These are phyloP conservation scores for Acrossocheilus wenchowensis DNA, from an alignment of 2,797 vertebrate genomes.

Conservation along the genomic window DNA sequence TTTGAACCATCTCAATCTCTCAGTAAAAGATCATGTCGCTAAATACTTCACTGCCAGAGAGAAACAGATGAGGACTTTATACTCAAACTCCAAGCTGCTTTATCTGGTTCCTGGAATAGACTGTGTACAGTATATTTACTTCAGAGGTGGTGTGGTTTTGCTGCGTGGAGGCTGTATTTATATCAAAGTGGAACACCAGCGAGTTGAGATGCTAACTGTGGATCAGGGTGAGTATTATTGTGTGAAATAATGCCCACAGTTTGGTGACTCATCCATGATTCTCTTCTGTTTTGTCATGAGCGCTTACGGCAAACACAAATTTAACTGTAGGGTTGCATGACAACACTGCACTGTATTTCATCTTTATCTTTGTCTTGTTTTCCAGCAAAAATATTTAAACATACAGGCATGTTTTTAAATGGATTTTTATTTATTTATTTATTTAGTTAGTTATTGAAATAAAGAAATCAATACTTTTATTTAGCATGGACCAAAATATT, in stretches of 20 bases:
- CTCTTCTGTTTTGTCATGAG: not conserved
- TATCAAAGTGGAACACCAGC: not conserved
- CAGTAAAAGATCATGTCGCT: slow-evolving; percentile 13
- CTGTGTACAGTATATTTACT: not conserved
- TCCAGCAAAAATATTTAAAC: not conserved
- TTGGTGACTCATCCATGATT: slow-evolving; percentile 9
- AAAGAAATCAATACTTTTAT: not conserved
- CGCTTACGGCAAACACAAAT: not conserved
- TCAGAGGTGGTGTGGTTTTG: not conserved
- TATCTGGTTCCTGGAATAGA: not conserved
- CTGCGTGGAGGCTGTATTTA: not conserved
- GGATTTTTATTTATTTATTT: too few species aligned
- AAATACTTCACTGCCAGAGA: not conserved
- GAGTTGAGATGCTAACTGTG: not conserved
- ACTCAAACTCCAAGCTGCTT: slow-evolving; percentile 3
- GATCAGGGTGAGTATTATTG: slow-evolving; percentile 9
- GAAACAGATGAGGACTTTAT: slow-evolving; percentile 5
- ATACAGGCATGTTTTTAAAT: not conserved
- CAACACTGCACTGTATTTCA: not conserved
- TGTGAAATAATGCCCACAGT: slow-evolving; percentile 18
- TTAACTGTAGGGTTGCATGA: not conserved
- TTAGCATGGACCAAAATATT: not conserved
- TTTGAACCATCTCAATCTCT: slow-evolving; percentile 4
- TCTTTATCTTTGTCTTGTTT: not conserved
- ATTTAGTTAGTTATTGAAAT: too few species aligned